Percentiles rank a stretch among this genome's conserved stretches.
Conservation (phyloP, 2,113 vertebrate genomes). For the Seriola aureovittata region DNA sequence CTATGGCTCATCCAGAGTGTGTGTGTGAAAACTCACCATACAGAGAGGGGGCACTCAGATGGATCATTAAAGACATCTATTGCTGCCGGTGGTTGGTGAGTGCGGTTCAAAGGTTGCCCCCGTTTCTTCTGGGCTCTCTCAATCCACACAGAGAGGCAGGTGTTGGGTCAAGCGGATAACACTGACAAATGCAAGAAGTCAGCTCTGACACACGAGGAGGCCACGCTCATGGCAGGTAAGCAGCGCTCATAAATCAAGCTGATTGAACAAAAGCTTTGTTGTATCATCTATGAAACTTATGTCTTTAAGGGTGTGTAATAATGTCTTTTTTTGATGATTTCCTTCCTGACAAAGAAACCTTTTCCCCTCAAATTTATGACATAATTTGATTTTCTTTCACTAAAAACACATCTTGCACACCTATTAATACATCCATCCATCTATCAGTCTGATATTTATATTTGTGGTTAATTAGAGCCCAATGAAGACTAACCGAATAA, state of each 20-base stretch:
- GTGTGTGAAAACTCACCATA: constrained; percentile 60
- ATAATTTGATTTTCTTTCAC: neutral
- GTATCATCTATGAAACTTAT: neutral
- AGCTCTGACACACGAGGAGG: constrained; percentile 26
- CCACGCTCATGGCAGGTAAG: constrained; percentile 59
- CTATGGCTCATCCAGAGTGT: constrained; percentile 34
- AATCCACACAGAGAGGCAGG: constrained; percentile 16
- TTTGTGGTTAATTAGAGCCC: neutral
- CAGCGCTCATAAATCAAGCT: constrained; percentile 38
- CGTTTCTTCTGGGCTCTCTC: constrained; percentile 22
- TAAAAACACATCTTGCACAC: neutral
- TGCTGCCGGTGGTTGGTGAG: neutral
- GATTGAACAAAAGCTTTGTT: neutral
- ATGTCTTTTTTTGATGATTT: neutral
- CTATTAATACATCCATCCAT: too few species aligned
- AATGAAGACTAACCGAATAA: neutral
- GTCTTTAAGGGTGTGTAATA: neutral
- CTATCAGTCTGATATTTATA: neutral
- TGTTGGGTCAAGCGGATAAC: constrained; percentile 35
- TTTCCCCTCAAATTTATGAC: neutral
- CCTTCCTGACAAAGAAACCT: neutral
- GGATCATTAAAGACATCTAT: constrained; percentile 45
- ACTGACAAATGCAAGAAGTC: constrained; percentile 26
- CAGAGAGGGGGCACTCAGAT: constrained; percentile 5
- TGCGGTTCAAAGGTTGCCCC: constrained; percentile 55